Conservation (phyloP, 2,888 invertebrate species). For the Cerastis rubricosa region DNA sequence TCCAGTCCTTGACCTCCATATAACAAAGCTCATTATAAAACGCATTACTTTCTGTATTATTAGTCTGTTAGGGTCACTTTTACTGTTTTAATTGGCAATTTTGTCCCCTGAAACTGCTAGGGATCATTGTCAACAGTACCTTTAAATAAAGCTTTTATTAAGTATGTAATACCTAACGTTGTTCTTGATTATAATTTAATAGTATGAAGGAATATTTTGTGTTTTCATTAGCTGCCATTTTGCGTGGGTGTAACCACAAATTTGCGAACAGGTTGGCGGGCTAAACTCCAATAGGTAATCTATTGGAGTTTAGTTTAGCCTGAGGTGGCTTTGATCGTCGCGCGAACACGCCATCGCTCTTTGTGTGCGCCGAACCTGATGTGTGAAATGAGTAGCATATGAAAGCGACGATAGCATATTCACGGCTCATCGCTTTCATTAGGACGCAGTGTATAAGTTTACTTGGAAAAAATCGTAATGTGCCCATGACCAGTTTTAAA, state of each 20-base stretch:
- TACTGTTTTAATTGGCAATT: constrained; percentile 58
- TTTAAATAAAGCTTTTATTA: constrained; percentile 24
- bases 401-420: neutral
- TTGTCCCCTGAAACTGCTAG: constrained; percentile 40
- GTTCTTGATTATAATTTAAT: constrained; percentile 42
- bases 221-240: constrained; percentile 20
- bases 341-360: neutral
- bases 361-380: neutral
- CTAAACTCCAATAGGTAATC: neutral
- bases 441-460: neutral
- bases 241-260: constrained; percentile 1
- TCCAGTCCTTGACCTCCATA: constrained; percentile 30
- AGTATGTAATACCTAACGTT: constrained; percentile 28
- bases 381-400: neutral
- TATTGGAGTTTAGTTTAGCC: neutral
- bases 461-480: neutral
- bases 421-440: neutral
- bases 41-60: constrained; percentile 37
- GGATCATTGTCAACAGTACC: constrained; percentile 45
- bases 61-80: constrained; percentile 36
- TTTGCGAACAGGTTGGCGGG: neutral
- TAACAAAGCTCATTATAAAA: constrained; percentile 49
- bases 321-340: neutral
- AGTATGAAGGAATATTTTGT: constrained; percentile 10
- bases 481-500: neutral